Evolutionary conservation across 1,140 invertebrate species (phyloP).

Genomic region (Coptotermes formosanus): DNA sequence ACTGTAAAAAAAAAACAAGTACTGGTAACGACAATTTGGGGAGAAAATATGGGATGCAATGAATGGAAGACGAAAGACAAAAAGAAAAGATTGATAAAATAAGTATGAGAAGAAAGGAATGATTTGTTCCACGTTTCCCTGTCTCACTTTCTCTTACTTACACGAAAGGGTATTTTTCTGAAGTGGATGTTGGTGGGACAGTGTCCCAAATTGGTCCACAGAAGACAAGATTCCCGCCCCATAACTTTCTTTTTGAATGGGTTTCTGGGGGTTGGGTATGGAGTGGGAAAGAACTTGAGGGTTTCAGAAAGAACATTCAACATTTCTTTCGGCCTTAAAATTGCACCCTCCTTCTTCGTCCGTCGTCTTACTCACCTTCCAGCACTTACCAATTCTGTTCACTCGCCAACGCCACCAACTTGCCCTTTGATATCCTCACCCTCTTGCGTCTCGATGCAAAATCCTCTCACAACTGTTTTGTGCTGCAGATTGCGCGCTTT

Average conservation of each 20-base stretch:
- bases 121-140: background rate
- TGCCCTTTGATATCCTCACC: background rate
- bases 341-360: too few relatives aligned
- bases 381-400: too few relatives aligned
- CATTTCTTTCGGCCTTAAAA: too few relatives aligned
- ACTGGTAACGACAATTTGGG: too few relatives aligned
- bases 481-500: background rate
- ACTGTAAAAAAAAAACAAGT: too few relatives aligned
- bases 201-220: background rate
- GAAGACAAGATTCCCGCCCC: background rate
- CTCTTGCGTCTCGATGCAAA: background rate
- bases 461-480: background rate
- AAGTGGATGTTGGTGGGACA: background rate
- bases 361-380: background rate
- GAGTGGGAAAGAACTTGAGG: too few relatives aligned
- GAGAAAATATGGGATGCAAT: too few relatives aligned
- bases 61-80: background rate
- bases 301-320: too few relatives aligned
- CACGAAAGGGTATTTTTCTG: background rate
- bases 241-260: too few relatives aligned
- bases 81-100: background rate
- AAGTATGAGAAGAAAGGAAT: background rate
- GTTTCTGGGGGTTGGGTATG: background rate
- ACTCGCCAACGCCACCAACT: background rate
- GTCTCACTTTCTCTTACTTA: background rate